A percentile compares a stretch with the other conserved stretches of the same genome.
These are phyloP conservation scores for Clusia tigrina DNA, from an alignment of 2,888 invertebrate genomes.

Conservation along the genomic window DNA sequence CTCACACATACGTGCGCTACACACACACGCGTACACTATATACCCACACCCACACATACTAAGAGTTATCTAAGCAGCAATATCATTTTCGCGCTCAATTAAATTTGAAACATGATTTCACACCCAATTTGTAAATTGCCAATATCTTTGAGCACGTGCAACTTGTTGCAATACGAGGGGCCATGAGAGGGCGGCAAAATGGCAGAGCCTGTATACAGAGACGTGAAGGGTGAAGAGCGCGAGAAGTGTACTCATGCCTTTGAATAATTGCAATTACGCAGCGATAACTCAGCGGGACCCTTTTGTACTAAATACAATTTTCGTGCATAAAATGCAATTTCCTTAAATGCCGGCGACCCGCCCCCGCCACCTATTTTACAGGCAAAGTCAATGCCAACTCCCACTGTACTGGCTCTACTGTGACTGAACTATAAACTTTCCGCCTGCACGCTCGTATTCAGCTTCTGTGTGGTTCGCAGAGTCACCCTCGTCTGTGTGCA, in stretches of 20 bases:
- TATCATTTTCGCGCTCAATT: slow-evolving; percentile 34
- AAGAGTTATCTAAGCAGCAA: too few relatives aligned
- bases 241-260: too few relatives aligned
- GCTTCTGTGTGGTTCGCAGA: background rate
- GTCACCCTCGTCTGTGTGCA: background rate
- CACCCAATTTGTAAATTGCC: slow-evolving; percentile 27
- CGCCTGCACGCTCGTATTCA: background rate
- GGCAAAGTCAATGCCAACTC: too few relatives aligned
- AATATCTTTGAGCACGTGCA: slow-evolving; percentile 22
- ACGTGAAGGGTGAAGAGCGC: too few relatives aligned
- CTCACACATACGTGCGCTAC: too few relatives aligned
- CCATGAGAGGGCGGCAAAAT: too few relatives aligned
- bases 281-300: background rate
- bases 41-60: too few relatives aligned
- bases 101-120: slow-evolving; percentile 32
- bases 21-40: too few relatives aligned
- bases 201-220: too few relatives aligned
- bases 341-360: too few relatives aligned
- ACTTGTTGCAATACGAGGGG: background rate
- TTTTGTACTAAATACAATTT: background rate
- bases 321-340: background rate
- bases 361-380: too few relatives aligned
- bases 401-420: too few relatives aligned
- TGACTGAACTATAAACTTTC: background rate
- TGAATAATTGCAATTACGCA: background rate